These are phyloP conservation scores for Tragelaphus strepsiceros DNA, from an alignment of 2,113 vertebrate genomes.

Conservation along the genomic window DNA sequence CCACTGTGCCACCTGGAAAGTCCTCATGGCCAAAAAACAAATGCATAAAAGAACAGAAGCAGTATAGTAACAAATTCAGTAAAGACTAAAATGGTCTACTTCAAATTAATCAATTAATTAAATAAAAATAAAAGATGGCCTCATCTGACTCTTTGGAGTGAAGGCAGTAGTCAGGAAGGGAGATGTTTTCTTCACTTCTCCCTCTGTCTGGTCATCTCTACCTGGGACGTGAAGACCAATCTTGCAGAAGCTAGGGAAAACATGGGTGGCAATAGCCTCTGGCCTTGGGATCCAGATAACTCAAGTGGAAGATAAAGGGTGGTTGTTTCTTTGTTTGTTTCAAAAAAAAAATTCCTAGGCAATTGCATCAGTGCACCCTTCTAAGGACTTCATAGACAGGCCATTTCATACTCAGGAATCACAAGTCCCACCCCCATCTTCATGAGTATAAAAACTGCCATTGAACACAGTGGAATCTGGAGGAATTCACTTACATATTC, in stretches of 20 bases:
- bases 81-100: neutral
- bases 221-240: neutral
- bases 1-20: neutral
- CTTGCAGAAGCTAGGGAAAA: neutral
- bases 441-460: too few relatives aligned
- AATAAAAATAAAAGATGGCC: neutral
- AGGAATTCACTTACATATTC: neutral
- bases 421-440: neutral
- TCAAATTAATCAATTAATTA: neutral
- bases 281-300: neutral
- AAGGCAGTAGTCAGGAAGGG: neutral
- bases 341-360: neutral
- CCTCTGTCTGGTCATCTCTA: neutral
- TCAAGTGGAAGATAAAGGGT: neutral
- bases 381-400: neutral
- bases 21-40: neutral
- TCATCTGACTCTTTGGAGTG: too few relatives aligned
- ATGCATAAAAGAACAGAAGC: neutral
- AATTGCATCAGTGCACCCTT: neutral
- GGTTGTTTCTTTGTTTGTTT: neutral
- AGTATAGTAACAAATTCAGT: neutral
- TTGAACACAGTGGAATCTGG: neutral
- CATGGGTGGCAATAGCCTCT: neutral
- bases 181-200: neutral
- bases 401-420: neutral